A percentile compares a stretch with the other conserved stretches of the same genome.
These are phyloP conservation scores for Leptopilina clavipes DNA, from an alignment of 1,140 invertebrate species.

Conservation along the genomic window DNA sequence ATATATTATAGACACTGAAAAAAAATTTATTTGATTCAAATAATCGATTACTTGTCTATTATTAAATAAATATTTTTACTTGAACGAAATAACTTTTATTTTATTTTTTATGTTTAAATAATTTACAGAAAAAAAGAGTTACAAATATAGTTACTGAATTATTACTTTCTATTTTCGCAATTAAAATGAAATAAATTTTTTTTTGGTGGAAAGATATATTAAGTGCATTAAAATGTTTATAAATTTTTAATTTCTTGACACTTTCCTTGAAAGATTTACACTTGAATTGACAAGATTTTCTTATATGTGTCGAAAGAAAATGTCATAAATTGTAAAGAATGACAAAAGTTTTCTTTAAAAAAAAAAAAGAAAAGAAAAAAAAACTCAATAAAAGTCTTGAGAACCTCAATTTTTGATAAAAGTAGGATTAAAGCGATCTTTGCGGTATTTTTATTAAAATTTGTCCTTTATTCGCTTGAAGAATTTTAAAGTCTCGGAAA, in stretches of 20 bases:
- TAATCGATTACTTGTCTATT: too few relatives aligned
- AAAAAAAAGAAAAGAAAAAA: background rate
- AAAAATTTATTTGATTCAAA: too few relatives aligned
- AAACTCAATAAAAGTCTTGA: background rate
- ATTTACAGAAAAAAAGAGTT: too few relatives aligned
- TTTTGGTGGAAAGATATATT: too few relatives aligned
- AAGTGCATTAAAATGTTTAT: too few relatives aligned
- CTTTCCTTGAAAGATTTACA: background rate
- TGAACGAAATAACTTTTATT: too few relatives aligned
- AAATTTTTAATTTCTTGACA: background rate
- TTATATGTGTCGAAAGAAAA: background rate
- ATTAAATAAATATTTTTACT: too few relatives aligned
- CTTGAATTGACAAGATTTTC: background rate
- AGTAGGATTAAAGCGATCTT: background rate
- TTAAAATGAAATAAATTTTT: too few relatives aligned
- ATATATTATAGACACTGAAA: too few relatives aligned
- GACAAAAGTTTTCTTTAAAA: background rate
- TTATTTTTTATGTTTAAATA: too few relatives aligned
- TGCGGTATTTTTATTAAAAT: conserved; percentile 11
- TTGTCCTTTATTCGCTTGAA: background rate
- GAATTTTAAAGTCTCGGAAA: background rate
- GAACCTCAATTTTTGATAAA: conserved; percentile 14
- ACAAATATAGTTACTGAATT: too few relatives aligned
- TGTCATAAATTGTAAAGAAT: background rate
- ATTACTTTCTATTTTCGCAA: too few relatives aligned